These are phyloP conservation scores for Dendropsophus ebraccatus DNA, from an alignment of 2,113 vertebrate genomes.

Conservation along the genomic window DNA sequence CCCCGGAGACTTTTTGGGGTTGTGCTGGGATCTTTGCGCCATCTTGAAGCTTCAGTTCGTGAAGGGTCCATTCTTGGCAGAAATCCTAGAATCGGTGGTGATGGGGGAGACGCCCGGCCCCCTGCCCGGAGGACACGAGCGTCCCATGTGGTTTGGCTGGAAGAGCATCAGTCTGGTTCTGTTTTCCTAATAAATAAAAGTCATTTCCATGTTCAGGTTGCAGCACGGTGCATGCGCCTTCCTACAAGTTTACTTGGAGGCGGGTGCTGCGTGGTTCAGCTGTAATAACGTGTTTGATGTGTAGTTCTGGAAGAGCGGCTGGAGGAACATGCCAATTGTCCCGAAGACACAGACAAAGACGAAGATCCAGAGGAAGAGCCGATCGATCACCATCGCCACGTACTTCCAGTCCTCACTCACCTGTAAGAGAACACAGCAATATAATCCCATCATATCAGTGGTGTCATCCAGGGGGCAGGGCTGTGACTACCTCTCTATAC, in stretches of 20 bases:
- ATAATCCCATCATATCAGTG: no score
- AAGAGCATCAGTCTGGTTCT: slow-evolving; percentile 13
- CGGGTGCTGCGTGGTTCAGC: slow-evolving; percentile 67
- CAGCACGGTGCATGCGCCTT: not conserved
- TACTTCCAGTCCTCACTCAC: slow-evolving; percentile 98
- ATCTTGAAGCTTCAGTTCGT: not conserved
- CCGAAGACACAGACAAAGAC: slow-evolving; percentile 82
- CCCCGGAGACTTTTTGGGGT: not conserved
- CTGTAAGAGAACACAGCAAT: slow-evolving; percentile 67
- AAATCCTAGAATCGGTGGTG: not conserved
- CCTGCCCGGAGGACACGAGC: not conserved
- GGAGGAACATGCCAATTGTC: slow-evolving; percentile 74
- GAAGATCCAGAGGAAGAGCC: slow-evolving; percentile 92
- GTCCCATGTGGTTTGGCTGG: slow-evolving; percentile 48
- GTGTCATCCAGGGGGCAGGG: no score
- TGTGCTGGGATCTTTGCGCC: slow-evolving; percentile 1
- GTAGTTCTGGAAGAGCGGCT: slow-evolving; percentile 89
- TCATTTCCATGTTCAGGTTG: not conserved
- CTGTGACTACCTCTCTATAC: no score
- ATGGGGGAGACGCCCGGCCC: not conserved
- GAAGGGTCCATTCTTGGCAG: slow-evolving; percentile 1
- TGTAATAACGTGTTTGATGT: slow-evolving; percentile 81
- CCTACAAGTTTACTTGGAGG: slow-evolving; percentile 66
- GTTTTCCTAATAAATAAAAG: not conserved
- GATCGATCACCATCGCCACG: slow-evolving; percentile 94